phyloP scores from a whole-genome alignment of 1,140 invertebrate species.

The Platyura marginata region DNA sequence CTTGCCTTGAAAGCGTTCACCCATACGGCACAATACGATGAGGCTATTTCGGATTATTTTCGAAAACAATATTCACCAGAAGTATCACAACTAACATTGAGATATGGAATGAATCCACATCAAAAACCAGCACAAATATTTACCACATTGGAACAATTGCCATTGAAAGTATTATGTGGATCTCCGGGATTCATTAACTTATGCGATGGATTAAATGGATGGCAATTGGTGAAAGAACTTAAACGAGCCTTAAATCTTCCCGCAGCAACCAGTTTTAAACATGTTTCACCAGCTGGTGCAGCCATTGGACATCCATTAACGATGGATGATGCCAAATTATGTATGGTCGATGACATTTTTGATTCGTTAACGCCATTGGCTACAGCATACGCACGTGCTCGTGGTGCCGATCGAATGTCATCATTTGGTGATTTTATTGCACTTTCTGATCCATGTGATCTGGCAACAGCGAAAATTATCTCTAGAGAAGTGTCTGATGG shows the following conservation, averaged over 20 bases:
- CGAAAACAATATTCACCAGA: conserved; percentile 69
- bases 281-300: conserved; percentile 91
- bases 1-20: conserved; percentile 87
- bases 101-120: conserved; percentile 96
- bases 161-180: conserved; percentile 81
- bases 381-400: conserved; percentile 82
- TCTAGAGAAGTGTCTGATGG: conserved; percentile 86
- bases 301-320: conserved; percentile 70
- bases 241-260: conserved; percentile 60
- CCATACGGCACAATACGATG: conserved; percentile 87
- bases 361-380: conserved; percentile 70
- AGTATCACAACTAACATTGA: conserved; percentile 59
- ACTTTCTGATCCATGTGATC: conserved; percentile 82
- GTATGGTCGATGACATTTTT: conserved; percentile 79
- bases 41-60: conserved; percentile 90
- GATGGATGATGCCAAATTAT: conserved; percentile 58
- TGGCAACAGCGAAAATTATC: conserved; percentile 57
- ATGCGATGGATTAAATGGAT: conserved; percentile 92
- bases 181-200: conserved; percentile 89
- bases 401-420: conserved; percentile 96
- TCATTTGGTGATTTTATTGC: conserved; percentile 98
- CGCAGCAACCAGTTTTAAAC: conserved; percentile 94
- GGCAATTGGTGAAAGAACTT: conserved; percentile 87
- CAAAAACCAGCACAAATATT: conserved; percentile 91
- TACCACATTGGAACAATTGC: conserved; percentile 62